phyloP scores from a whole-genome alignment of 2,113 vertebrate genomes.

The Capra hircus region DNA sequence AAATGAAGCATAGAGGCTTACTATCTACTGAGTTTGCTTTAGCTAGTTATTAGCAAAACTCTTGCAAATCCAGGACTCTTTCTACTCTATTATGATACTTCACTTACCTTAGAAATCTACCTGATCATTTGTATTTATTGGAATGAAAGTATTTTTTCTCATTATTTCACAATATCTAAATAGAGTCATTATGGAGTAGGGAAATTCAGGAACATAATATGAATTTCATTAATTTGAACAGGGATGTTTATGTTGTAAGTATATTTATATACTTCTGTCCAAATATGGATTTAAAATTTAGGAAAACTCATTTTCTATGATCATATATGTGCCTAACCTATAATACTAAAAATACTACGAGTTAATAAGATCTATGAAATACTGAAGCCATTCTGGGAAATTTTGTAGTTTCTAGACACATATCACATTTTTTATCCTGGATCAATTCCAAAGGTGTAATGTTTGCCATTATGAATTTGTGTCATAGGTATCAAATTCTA shows the following conservation, averaged over 20 bases:
- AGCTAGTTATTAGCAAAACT: not conserved
- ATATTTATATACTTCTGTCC: not conserved
- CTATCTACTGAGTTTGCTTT: not conserved
- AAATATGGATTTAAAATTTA: not conserved
- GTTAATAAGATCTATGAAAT: not conserved
- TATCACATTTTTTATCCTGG: not conserved
- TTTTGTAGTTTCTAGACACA: not conserved
- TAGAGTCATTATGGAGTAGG: not conserved
- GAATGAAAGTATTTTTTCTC: not conserved
- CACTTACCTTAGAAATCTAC: not conserved
- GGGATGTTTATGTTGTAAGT: not conserved
- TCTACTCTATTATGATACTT: not conserved
- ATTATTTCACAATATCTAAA: not conserved
- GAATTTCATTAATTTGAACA: not conserved
- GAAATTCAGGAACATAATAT: not conserved
- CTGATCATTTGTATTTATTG: not conserved
- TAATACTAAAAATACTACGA: not conserved
- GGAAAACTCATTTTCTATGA: not conserved
- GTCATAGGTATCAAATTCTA: constrained; percentile 47
- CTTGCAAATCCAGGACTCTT: not conserved
- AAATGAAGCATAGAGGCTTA: not conserved
- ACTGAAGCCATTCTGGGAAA: not conserved
- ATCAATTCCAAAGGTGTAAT: constrained; percentile 33
- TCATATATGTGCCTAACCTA: not conserved
- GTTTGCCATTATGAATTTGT: constrained; percentile 18